Conservation (phyloP, 1,140 invertebrate genomes). For the Zaprionus nigranus region DNA sequence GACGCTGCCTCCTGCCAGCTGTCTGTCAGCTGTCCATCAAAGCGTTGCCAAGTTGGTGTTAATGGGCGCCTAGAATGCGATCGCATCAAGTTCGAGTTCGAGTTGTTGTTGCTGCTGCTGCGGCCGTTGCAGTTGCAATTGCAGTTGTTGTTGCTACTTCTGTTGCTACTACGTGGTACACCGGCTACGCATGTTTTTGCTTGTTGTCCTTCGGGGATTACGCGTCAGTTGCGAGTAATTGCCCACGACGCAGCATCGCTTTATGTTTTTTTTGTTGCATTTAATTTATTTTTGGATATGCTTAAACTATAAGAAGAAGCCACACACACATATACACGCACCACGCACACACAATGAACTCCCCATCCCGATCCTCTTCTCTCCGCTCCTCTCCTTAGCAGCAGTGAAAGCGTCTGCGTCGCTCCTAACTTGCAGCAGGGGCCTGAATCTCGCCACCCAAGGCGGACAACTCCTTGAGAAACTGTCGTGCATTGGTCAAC, state of each 20-base stretch:
- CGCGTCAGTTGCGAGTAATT: conserved; percentile 79
- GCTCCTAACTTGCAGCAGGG: conserved; percentile 76
- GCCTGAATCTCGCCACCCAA: conserved; percentile 89
- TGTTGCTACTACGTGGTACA: too few species aligned
- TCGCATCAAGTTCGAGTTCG: conserved; percentile 18
- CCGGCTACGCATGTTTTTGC: conserved; percentile 76
- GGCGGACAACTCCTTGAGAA: conserved; percentile 94
- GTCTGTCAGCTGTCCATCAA: conserved; percentile 81
- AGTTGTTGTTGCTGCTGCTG: conserved; percentile 4
- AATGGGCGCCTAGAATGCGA: conserved; percentile 80
- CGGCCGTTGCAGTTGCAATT: background rate
- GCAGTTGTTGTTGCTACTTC: conserved; percentile 1
- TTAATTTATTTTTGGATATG: conserved; percentile 83
- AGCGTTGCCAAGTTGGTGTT: conserved; percentile 80
- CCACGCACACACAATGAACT: conserved; percentile 12
- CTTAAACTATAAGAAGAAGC: conserved; percentile 72
- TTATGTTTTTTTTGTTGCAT: conserved; percentile 59
- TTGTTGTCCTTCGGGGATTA: conserved; percentile 81
- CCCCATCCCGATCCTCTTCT: conserved; percentile 1
- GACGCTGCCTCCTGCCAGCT: conserved; percentile 65
- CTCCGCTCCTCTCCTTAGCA: conserved; percentile 63
- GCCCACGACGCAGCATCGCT: conserved; percentile 34
- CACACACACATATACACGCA: conserved; percentile 45
- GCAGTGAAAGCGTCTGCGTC: conserved; percentile 56
- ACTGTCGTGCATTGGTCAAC: conserved; percentile 95